Percentiles rank a stretch among this genome's conserved stretches.
Evolutionary conservation across 2,113 vertebrate species (phyloP).

Genomic region (Corythaixoides concolor): DNA sequence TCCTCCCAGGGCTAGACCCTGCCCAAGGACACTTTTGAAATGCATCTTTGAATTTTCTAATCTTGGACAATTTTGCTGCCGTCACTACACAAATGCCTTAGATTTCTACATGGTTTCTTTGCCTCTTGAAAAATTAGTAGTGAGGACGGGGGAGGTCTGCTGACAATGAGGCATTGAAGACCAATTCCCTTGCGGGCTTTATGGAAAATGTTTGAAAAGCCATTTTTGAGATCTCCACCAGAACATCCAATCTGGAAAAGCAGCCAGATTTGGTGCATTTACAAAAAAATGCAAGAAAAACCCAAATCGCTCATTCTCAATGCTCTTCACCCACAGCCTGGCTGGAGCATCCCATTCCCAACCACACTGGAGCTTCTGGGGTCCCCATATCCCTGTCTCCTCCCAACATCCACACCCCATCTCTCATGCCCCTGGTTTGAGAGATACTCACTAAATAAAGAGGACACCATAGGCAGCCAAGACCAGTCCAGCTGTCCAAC

Average conservation of each 20-base stretch:
- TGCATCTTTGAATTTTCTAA: not conserved
- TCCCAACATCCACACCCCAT: not conserved
- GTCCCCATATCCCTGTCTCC: not conserved
- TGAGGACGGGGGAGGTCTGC: not conserved
- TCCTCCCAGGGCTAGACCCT: not conserved
- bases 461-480: slow-evolving; percentile 62
- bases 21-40: not conserved
- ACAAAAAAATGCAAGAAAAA: not conserved
- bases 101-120: not conserved
- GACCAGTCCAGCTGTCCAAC: slow-evolving; percentile 66
- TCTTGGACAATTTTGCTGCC: not conserved
- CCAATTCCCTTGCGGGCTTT: not conserved
- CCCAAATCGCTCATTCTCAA: not conserved
- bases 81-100: not conserved
- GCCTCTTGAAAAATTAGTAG: not conserved
- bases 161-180: not conserved
- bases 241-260: not conserved
- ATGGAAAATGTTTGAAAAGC: not conserved
- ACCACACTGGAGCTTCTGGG: fast-evolving
- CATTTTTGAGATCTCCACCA: not conserved
- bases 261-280: not conserved
- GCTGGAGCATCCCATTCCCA: not conserved
- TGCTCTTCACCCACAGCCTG: not conserved
- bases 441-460: slow-evolving; percentile 73
- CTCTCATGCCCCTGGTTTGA: fast-evolving